Conservation (phyloP, 2,888 invertebrate species). For the Phlogophora meticulosa region DNA sequence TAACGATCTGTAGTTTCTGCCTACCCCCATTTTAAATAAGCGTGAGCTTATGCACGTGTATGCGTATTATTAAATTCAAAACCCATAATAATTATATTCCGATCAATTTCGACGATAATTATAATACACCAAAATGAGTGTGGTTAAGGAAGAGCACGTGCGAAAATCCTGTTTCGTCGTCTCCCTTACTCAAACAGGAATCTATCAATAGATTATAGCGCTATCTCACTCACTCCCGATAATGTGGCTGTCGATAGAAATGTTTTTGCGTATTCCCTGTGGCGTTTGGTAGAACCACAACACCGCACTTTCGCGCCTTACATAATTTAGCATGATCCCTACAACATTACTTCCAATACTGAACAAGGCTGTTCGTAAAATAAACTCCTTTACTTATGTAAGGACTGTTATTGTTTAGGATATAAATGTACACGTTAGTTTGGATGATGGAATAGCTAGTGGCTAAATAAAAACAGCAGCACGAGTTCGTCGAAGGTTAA, state of each 20-base stretch:
- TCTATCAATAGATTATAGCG: background rate
- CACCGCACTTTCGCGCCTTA: conserved; percentile 38
- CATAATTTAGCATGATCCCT: conserved; percentile 33
- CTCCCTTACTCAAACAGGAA: conserved; percentile 18
- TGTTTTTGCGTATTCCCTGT: conserved; percentile 21
- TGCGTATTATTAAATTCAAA: background rate
- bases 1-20: too few relatives aligned
- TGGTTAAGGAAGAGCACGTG: conserved; percentile 1
- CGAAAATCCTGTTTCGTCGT: background rate
- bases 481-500: too few relatives aligned
- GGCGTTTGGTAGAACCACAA: conserved; percentile 31
- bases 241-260: conserved; percentile 14
- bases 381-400: background rate
- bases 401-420: background rate
- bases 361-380: background rate
- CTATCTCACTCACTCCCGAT: conserved; percentile 11
- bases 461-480: too few relatives aligned
- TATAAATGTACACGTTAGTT: too few relatives aligned
- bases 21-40: too few relatives aligned
- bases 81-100: background rate
- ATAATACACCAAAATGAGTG: conserved; percentile 2
- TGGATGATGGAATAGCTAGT: too few relatives aligned
- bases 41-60: too few relatives aligned
- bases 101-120: background rate
- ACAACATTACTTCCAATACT: conserved; percentile 18